A percentile compares a stretch with the other conserved stretches of the same genome.
These are phyloP conservation scores for Drosophila recens DNA, from an alignment of 2,888 invertebrate species.

Conservation along the genomic window DNA sequence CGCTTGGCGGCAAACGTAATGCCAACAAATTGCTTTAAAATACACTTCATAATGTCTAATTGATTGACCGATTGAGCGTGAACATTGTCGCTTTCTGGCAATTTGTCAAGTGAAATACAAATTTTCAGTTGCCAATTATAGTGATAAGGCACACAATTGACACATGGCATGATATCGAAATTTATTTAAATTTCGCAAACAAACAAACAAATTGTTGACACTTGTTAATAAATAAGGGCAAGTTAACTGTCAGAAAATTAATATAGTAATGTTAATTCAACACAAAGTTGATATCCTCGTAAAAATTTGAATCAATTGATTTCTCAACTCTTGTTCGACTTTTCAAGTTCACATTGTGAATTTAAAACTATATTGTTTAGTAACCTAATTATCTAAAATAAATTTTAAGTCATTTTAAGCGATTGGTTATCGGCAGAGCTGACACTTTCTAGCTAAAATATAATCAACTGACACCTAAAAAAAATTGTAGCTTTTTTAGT, in stretches of 20 bases:
- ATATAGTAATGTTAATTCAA: not conserved
- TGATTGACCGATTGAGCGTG: constrained; percentile 51
- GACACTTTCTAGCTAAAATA: too few relatives aligned
- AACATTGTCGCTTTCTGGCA: constrained; percentile 39
- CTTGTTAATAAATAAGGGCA: not conserved
- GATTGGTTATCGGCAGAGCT: too few relatives aligned
- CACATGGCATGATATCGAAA: constrained; percentile 5
- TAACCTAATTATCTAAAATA: too few relatives aligned
- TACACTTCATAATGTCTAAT: constrained; percentile 46
- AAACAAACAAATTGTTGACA: not conserved
- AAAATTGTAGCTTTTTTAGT: too few relatives aligned
- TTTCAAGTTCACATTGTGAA: too few relatives aligned
- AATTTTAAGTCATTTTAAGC: too few relatives aligned
- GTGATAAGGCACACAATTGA: constrained; percentile 10
- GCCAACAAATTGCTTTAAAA: constrained; percentile 48
- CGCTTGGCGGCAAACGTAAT: constrained; percentile 8
- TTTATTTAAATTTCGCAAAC: constrained; percentile 5
- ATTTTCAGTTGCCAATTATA: constrained; percentile 18
- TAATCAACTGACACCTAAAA: too few relatives aligned
- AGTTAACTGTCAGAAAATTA: not conserved
- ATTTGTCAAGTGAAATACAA: constrained; percentile 33
- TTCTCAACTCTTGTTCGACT: too few relatives aligned
- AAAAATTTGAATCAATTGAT: too few relatives aligned
- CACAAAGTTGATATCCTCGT: too few relatives aligned
- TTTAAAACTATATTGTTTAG: too few relatives aligned